Evolutionary conservation across 2,797 vertebrate genomes (phyloP), one percentile per base, ranked within the genome.

Genomic region (Poeciliopsis paucimaculata): DNA sequence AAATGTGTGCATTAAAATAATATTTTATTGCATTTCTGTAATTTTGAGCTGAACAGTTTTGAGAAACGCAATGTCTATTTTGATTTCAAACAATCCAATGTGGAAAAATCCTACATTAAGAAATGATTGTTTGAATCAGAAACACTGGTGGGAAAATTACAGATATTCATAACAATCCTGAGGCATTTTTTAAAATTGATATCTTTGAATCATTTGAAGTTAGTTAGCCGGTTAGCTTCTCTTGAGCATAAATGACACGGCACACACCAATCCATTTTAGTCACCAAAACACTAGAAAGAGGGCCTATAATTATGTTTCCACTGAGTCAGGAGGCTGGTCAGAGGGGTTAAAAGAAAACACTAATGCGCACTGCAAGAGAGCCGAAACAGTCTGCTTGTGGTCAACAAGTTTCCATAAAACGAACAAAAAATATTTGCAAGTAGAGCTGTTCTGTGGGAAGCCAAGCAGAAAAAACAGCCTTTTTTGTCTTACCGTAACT

Each of bases 311-410:
- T 62, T 62, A 62, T 3, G 12, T 18, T 62, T 15, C 57, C 57
- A 62, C 57, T 62, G 57, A 62, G 28, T 60, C 57, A 60, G 13
- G 57, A 60, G 28, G 57, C 57, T 62, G 57, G 57, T 62, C 5
- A 31, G 7, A 62, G 57, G 28, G n/a, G 57, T 62, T 62, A 62
- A 62, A 62, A 62, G 57, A 62, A 62, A 62, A 62, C 55, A 28
- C 28, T 26, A 18, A 16, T 62, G 12, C 57, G 18, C 57, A 34
- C 13, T 62, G 13, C 7, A 60, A 31, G 28, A 60, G 57, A 60
- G 28, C n/a, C 2, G 57, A 60, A 60, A 60, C 28, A 16, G 5
- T 60, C 12, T 31, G 13, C 57, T 16, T 31, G 28, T 28, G 28
- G 57, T 62, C 28, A 62, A n/a, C 57, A 34, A 31, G 28, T 62